A percentile compares a stretch with the other conserved stretches of the same genome.
phyloP scores from a whole-genome alignment of 2,888 invertebrate genomes.

The Lasioglossum zephyrum region DNA sequence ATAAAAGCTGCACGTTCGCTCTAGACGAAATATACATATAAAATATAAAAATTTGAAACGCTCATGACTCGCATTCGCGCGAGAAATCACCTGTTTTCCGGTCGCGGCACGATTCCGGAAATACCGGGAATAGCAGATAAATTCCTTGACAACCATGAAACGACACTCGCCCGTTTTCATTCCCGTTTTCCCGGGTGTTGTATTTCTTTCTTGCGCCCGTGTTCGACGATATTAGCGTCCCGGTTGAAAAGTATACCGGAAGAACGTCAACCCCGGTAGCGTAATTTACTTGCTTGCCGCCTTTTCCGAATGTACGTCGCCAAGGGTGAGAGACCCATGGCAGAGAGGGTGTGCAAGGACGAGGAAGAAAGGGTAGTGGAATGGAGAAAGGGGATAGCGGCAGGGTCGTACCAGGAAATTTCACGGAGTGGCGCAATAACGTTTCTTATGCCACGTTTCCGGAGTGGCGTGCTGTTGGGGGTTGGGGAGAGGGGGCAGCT shows the following conservation, averaged over 20 bases:
- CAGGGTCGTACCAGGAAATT: conserved; percentile 70
- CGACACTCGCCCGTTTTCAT: conserved; percentile 17
- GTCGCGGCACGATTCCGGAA: not conserved
- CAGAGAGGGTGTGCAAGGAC: not conserved
- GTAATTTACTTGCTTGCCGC: conserved; percentile 67
- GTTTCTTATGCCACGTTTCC: conserved; percentile 74
- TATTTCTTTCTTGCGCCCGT: conserved; percentile 33
- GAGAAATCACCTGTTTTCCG: conserved; percentile 9
- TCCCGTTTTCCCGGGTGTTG: conserved; percentile 11
- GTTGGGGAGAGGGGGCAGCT: conserved; percentile 53
- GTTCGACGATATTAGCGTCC: conserved; percentile 60
- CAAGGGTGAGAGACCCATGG: conserved; percentile 4
- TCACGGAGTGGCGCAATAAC: conserved; percentile 74
- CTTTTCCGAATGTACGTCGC: conserved; percentile 63
- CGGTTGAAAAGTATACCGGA: conserved; percentile 61
- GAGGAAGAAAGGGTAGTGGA: conserved; percentile 20
- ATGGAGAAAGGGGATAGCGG: conserved; percentile 51
- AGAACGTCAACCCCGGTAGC: conserved; percentile 61
- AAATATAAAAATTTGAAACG: not conserved
- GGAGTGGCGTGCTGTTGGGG: conserved; percentile 62
- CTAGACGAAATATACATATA: not conserved
- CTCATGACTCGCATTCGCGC: not conserved
- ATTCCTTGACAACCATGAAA: conserved; percentile 25
- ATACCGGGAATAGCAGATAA: conserved; percentile 20
- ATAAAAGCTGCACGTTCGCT: not conserved